Conservation (phyloP, 2,888 invertebrate genomes). For the Chouioia cunea region DNA sequence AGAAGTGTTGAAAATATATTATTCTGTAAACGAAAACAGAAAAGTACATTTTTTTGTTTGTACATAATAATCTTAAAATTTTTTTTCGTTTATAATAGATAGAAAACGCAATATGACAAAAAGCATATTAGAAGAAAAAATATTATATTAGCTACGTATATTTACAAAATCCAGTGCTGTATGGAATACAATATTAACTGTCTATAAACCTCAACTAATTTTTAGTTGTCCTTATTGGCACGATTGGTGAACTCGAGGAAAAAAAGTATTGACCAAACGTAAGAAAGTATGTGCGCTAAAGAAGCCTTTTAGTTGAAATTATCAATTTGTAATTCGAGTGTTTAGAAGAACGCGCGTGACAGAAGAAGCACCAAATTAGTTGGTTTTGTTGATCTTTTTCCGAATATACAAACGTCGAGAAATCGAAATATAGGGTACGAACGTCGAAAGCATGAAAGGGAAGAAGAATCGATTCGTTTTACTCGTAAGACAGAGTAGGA, state of each 20-base stretch:
- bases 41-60: conserved; percentile 33
- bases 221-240: conserved; percentile 41
- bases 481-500: conserved; percentile 34
- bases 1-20: conserved; percentile 30
- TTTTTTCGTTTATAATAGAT: background rate
- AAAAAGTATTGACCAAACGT: conserved; percentile 23
- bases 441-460: conserved; percentile 5
- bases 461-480: conserved; percentile 30
- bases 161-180: conserved; percentile 42
- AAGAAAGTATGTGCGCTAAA: conserved; percentile 38
- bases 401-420: conserved; percentile 11
- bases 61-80: conserved; percentile 36
- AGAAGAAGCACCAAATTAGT: conserved; percentile 32
- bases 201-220: conserved; percentile 35
- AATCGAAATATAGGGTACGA: conserved; percentile 18
- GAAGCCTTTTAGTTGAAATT: conserved; percentile 22
- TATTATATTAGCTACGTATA: conserved; percentile 27
- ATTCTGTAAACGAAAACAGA: conserved; percentile 12
- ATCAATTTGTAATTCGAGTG: conserved; percentile 32
- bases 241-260: conserved; percentile 35
- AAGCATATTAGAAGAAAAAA: conserved; percentile 28
- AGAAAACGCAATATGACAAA: conserved; percentile 26
- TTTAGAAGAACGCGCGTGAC: conserved; percentile 26
- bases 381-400: conserved; percentile 11
- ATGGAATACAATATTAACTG: conserved; percentile 18